phyloP scores from a whole-genome alignment of 1,140 invertebrate genomes.

The Diachasmimorpha longicaudata region DNA sequence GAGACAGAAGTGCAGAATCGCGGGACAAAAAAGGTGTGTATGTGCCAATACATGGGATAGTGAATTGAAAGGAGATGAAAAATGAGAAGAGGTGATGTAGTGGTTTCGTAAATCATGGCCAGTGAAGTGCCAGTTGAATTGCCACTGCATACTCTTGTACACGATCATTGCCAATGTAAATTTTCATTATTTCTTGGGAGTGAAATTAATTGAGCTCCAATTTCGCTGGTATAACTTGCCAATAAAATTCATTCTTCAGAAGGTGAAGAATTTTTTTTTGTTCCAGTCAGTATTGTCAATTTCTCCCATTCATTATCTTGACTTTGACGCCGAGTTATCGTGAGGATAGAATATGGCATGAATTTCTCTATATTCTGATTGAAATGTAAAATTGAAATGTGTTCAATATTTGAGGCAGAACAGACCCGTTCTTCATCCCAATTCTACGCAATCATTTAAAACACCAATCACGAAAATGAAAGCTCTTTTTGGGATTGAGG shows the following conservation, averaged over 20 bases:
- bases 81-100: slow-evolving; percentile 12
- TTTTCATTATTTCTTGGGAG: not conserved
- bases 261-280: no score
- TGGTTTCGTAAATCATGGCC: slow-evolving; percentile 41
- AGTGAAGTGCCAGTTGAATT: slow-evolving; percentile 40
- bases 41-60: no score
- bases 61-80: not conserved
- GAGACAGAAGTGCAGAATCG: not conserved
- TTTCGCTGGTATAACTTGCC: not conserved
- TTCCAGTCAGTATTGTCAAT: no score
- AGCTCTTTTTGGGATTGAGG: slow-evolving; percentile 42
- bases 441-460: slow-evolving; percentile 40
- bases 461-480: slow-evolving; percentile 60
- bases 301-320: not conserved
- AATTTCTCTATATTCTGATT: not conserved
- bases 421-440: not conserved
- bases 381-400: not conserved
- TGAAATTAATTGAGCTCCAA: no score
- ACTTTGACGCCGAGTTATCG: not conserved
- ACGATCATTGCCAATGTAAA: slow-evolving; percentile 30
- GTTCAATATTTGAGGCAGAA: not conserved
- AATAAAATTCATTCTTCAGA: no score
- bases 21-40: not conserved
- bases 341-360: not conserved
- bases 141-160: slow-evolving; percentile 31